Evolutionary conservation across 2,113 vertebrate genomes (phyloP), one percentile per base, ranked within the genome.

Genomic region (Scopus umbretta): DNA sequence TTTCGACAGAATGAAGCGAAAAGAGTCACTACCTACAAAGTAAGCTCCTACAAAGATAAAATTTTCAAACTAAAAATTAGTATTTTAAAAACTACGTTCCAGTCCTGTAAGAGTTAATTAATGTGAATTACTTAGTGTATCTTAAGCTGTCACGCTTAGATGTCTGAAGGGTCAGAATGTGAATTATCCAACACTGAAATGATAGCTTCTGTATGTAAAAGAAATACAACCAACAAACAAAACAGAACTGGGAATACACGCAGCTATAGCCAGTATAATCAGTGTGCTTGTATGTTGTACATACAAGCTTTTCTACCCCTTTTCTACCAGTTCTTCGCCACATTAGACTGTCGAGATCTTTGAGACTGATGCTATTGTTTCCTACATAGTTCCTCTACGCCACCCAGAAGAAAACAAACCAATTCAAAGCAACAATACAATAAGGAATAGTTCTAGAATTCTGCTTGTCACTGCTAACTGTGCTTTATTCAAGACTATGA

Each of bases 341-440:
- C 43, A 27, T 84, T 81, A 81, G 66, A 45, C 52, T 84, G 67
- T 73, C 0, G 2, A 85, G 70, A 72, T 50, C 52, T 73, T 73
- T 26, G 42, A 95, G 84, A 62, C 42, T 45, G 65, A 61, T 90
- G 52, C 52, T 80, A 86, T 92, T 88, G 95, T 93, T 95, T 94
- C 79, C 55, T 86, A 71, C 50, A 52, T 1, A 88, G 72, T 12
- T 92, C 42, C 72, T 65, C 56, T 81, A 16, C 26, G 32, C 59
- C 78, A 82, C 80, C 45, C 73, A 92, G 84, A 88, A 94, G 40
- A 91, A 94, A 92, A 92, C 36, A 91, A 81, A 91, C 36, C 70
- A 87, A 91, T 90, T 94, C 70, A 66, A 85, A 92, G 88, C 36
- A 93, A 96, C 65, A 92, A 66, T 90, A 76, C 74, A 47, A 62